Evolutionary conservation across 1,140 invertebrate species (phyloP), one percentile per base, ranked within the genome.

Genomic region (Lysiphlebus fabarum): DNA sequence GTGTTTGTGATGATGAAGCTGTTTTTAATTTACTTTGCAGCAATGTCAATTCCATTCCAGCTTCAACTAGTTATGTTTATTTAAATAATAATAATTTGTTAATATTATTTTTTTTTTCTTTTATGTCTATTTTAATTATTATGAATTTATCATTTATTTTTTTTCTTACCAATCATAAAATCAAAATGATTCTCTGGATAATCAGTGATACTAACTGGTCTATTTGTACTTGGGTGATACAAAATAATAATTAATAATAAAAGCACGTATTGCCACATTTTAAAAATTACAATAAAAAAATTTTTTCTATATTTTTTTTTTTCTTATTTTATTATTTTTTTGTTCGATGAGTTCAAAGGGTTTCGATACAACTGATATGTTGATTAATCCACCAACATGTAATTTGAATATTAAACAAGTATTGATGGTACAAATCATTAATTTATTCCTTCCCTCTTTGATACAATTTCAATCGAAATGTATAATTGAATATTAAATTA

Each of bases 391-490:
- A 26, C 36, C 49, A 61, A 58, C 63, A 53, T 64, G 64, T 66
- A 68, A 71, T 74, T 69, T 65, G 64, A 68, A 76, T 76, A 78
- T 76, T 76, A 68, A 72, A 78, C 77, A 77, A 78, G 74, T 66
- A 68, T 65, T 55, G 53, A 47, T 54, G 8, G 53, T 10, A 42
- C 3, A 42, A 59, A 59, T 62, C 56, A 53, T 58, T 62, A 62
- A 12, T 48, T 26, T 45, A 26, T 41, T 11, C 33, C 33, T 36
- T 44, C 11, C 5, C 37, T 5, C 36, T n/a, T n/a, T n/a, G n/a
- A n/a, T n/a, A 26, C 17, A 26, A 26, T 26, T 2, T 1, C 17
- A 26, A 26, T 26, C 17, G 17, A 26, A 26, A 26, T 26, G 17
- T 26, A 26, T 26, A 26, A 26, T 26, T 26, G 17, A 26, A 26